phyloP scores from a whole-genome alignment of 2,797 vertebrate genomes.

The Schizopygopsis pylzovi region DNA sequence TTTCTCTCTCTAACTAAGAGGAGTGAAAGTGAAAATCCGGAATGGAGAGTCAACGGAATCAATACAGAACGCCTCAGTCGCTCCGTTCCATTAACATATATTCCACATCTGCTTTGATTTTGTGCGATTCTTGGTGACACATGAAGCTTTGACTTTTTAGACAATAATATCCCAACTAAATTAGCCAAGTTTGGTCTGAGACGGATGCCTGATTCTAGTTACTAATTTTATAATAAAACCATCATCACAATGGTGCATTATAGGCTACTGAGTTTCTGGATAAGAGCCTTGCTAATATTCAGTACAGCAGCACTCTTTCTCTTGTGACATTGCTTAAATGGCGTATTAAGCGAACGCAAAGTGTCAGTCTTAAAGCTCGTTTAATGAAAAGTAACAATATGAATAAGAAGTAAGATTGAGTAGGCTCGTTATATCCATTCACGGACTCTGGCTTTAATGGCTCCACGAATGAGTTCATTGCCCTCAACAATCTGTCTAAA shows the following conservation, averaged over 20 bases:
- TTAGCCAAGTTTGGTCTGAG: background rate
- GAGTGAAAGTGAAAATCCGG: background rate
- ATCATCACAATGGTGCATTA: background rate
- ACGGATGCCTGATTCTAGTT: background rate
- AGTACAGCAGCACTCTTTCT: background rate
- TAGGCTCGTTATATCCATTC: background rate
- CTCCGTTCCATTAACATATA: background rate
- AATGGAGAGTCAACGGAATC: background rate
- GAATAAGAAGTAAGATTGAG: conserved; percentile 11
- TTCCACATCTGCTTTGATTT: background rate
- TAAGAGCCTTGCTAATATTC: background rate
- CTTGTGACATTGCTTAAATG: background rate
- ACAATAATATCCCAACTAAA: background rate
- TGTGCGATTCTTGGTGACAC: background rate
- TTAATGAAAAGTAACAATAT: conserved; percentile 11
- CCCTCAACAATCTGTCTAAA: conserved; percentile 13
- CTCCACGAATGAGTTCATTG: conserved; percentile 2
- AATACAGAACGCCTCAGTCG: background rate
- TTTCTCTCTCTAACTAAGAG: background rate
- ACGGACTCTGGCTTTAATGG: background rate
- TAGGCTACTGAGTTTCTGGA: background rate
- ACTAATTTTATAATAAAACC: background rate
- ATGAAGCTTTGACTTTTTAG: background rate
- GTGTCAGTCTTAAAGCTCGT: background rate
- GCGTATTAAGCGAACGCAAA: background rate